These are phyloP conservation scores for Melanotaenia parkinsoni DNA, from an alignment of 2,797 vertebrate genomes.

Conservation along the genomic window DNA sequence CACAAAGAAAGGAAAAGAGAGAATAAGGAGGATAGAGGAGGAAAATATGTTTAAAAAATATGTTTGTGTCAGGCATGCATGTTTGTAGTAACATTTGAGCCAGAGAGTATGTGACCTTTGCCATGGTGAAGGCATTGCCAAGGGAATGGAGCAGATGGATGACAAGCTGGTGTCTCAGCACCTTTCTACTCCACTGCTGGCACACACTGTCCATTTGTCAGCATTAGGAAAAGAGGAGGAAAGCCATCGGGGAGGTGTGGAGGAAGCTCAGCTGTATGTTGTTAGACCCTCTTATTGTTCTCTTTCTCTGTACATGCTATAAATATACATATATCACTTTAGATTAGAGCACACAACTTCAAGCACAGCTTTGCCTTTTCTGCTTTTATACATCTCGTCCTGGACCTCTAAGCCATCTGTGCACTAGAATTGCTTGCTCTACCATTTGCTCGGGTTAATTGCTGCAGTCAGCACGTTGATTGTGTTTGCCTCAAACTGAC, in stretches of 20 bases:
- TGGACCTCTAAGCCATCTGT: constrained; percentile 15
- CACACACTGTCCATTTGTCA: constrained; percentile 64
- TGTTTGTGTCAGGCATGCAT: constrained; percentile 41
- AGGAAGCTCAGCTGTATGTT: constrained; percentile 16
- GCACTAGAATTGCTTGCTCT: background rate
- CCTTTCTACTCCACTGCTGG: constrained; percentile 52
- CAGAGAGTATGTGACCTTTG: constrained; percentile 66
- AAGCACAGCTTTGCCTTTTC: background rate
- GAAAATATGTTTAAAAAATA: background rate
- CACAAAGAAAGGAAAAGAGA: background rate
- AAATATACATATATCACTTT: too few species aligned
- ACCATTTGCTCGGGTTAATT: constrained; percentile 1
- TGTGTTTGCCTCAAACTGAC: constrained; percentile 2
- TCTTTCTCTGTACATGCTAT: background rate
- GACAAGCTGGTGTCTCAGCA: constrained; percentile 69
- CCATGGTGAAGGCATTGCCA: constrained; percentile 33
- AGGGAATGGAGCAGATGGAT: constrained; percentile 71
- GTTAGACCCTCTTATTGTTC: background rate
- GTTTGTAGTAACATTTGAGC: constrained; percentile 60
- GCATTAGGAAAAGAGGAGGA: constrained; percentile 46
- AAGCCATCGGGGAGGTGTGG: background rate
- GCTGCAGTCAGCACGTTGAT: background rate
- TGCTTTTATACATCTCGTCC: background rate
- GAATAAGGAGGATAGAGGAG: background rate
- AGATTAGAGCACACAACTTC: background rate